phyloP scores from a whole-genome alignment of 2,113 vertebrate species.

The Phrynosoma blainvillii region DNA sequence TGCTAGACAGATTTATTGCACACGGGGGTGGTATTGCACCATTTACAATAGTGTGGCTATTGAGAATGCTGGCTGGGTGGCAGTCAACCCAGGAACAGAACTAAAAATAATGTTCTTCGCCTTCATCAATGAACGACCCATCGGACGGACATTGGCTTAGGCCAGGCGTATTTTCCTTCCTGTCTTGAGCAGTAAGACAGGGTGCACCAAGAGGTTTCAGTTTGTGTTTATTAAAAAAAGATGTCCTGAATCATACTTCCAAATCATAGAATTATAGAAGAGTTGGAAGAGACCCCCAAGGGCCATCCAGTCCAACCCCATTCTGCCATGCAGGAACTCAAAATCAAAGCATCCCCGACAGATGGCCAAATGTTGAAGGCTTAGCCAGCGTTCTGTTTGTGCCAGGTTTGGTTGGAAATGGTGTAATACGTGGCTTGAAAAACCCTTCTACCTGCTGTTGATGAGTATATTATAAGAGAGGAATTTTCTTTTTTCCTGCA shows the following conservation, averaged over 20 bases:
- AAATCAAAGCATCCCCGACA: too few relatives aligned
- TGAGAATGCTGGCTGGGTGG: rapidly evolving
- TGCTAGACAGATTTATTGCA: conserved; percentile 59
- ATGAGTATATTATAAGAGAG: too few relatives aligned
- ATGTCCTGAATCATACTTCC: not conserved
- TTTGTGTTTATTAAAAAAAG: conserved; percentile 34
- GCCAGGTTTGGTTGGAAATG: not conserved
- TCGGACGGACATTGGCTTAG: conserved; percentile 48
- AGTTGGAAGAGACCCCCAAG: too few relatives aligned
- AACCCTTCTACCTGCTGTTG: too few relatives aligned
- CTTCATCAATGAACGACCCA: conserved; percentile 17
- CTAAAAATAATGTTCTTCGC: conserved; percentile 14
- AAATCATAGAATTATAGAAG: not conserved
- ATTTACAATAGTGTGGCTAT: not conserved
- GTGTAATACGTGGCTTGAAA: too few relatives aligned
- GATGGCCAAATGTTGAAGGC: not conserved
- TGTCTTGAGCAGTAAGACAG: conserved; percentile 44
- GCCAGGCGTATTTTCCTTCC: conserved; percentile 45
- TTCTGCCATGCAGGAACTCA: too few relatives aligned
- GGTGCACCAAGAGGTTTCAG: conserved; percentile 45
- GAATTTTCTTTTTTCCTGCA: too few relatives aligned
- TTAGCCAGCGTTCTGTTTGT: not conserved
- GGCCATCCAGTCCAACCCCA: too few relatives aligned
- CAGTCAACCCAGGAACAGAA: not conserved
- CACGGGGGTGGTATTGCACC: conserved; percentile 72